phyloP scores from a whole-genome alignment of 1,140 invertebrate species.

The Pogonognathellus flavescens region DNA sequence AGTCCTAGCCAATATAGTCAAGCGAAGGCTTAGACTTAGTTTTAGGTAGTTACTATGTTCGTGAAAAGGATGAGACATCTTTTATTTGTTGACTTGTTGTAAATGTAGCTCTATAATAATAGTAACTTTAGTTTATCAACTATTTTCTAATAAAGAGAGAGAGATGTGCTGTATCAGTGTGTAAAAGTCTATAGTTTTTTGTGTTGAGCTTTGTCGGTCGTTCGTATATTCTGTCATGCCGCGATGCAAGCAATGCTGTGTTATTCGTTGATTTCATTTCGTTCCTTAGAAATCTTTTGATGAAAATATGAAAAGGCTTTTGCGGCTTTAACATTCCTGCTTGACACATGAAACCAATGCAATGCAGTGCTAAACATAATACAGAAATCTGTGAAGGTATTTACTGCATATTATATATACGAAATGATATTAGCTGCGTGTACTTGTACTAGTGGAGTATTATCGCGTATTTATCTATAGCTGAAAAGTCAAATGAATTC shows the following conservation, averaged over 20 bases:
- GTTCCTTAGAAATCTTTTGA: constrained; percentile 45
- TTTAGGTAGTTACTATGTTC: not conserved
- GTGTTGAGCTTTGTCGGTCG: constrained; percentile 25
- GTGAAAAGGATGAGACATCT: not conserved
- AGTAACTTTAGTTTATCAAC: constrained; percentile 11
- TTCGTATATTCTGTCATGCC: not conserved
- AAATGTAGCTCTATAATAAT: not conserved
- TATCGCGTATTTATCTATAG: not conserved
- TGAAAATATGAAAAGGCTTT: constrained; percentile 50
- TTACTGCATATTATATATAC: not conserved
- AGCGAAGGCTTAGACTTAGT: not conserved
- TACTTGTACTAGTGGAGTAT: not conserved
- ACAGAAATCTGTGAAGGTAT: not conserved
- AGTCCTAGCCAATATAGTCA: constrained; percentile 2
- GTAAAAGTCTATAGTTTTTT: not conserved
- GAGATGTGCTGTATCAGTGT: constrained; percentile 10
- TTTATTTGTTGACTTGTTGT: constrained; percentile 31
- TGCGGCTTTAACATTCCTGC: constrained; percentile 43
- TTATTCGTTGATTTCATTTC: constrained; percentile 14
- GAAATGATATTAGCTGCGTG: too few relatives aligned
- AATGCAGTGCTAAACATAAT: not conserved
- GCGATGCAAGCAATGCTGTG: not conserved
- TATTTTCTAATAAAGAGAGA: constrained; percentile 1
- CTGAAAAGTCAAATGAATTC: not conserved
- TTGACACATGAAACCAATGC: constrained; percentile 37